phyloP scores from a whole-genome alignment of 1,140 invertebrate genomes.

The Chironomus striatipennis region DNA sequence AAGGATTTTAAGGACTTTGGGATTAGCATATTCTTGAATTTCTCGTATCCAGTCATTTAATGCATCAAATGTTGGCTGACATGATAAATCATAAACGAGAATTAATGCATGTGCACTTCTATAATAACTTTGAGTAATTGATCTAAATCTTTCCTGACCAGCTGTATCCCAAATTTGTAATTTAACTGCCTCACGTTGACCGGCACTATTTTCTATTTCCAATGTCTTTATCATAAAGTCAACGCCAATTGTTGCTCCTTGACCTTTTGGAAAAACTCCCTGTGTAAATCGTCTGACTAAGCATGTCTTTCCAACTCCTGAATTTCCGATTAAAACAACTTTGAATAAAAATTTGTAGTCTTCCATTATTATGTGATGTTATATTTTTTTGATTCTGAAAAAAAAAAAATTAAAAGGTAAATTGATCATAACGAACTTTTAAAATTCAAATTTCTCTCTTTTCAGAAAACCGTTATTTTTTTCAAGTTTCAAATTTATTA shows the following conservation, averaged over 20 bases:
- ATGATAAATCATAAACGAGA: constrained; percentile 95
- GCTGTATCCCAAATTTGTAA: constrained; percentile 82
- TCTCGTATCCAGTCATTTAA: constrained; percentile 90
- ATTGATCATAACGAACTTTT: not conserved
- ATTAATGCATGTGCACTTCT: constrained; percentile 95
- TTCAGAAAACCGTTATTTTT: not conserved
- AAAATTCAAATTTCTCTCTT: not conserved
- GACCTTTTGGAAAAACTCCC: constrained; percentile 89
- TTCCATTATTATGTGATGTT: constrained; percentile 68
- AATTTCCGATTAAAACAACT: constrained; percentile 92
- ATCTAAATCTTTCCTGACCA: constrained; percentile 93
- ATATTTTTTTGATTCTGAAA: not conserved
- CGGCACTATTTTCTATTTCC: not conserved
- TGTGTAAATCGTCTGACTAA: constrained; percentile 84
- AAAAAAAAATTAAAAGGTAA: too few relatives aligned
- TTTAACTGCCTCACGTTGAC: not conserved
- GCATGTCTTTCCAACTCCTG: constrained; percentile 91
- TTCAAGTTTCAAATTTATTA: too few relatives aligned
- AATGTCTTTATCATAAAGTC: constrained; percentile 20
- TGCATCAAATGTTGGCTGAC: constrained; percentile 94
- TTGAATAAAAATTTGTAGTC: constrained; percentile 98
- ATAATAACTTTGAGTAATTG: constrained; percentile 93
- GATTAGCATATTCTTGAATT: constrained; percentile 94
- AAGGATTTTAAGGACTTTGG: constrained; percentile 86
- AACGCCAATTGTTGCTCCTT: constrained; percentile 88